Evolutionary conservation across 1,140 invertebrate genomes (phyloP).

Genomic region (Drosophila navojoa): DNA sequence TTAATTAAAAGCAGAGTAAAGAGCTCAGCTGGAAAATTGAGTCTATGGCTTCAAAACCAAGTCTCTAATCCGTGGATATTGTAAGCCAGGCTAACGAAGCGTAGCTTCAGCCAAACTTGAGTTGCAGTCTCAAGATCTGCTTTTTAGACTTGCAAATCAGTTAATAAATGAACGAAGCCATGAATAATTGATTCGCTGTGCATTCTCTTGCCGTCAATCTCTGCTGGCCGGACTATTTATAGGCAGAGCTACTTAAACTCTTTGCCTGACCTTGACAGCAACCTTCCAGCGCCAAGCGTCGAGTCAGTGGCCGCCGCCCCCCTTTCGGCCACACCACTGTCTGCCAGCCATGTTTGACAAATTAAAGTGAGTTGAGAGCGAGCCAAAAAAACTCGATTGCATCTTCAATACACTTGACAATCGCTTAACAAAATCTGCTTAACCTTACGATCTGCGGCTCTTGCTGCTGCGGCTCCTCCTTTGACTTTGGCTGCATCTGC

Average conservation of each 20-base stretch:
- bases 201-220: slow-evolving; percentile 5
- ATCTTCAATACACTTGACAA: slow-evolving; percentile 72
- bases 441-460: slow-evolving; percentile 52
- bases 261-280: slow-evolving; percentile 2
- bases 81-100: too few relatives aligned
- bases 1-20: too few relatives aligned
- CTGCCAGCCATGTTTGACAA: slow-evolving; percentile 11
- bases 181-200: background rate
- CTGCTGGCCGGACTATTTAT: slow-evolving; percentile 1
- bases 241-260: background rate
- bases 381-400: slow-evolving; percentile 58
- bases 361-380: slow-evolving; percentile 19
- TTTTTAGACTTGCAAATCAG: background rate
- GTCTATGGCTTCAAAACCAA: too few relatives aligned
- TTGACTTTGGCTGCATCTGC: slow-evolving; percentile 32
- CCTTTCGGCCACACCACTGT: slow-evolving; percentile 23
- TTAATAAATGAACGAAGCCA: too few relatives aligned
- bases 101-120: too few relatives aligned
- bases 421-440: slow-evolving; percentile 62
- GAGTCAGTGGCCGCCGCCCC: slow-evolving; percentile 3
- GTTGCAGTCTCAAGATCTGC: background rate
- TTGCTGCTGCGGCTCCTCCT: slow-evolving; percentile 7
- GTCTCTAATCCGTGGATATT: too few relatives aligned
- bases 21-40: too few relatives aligned
- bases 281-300: background rate